Conservation (phyloP, 2,888 invertebrate genomes). For the Drosophila meridionalis region DNA sequence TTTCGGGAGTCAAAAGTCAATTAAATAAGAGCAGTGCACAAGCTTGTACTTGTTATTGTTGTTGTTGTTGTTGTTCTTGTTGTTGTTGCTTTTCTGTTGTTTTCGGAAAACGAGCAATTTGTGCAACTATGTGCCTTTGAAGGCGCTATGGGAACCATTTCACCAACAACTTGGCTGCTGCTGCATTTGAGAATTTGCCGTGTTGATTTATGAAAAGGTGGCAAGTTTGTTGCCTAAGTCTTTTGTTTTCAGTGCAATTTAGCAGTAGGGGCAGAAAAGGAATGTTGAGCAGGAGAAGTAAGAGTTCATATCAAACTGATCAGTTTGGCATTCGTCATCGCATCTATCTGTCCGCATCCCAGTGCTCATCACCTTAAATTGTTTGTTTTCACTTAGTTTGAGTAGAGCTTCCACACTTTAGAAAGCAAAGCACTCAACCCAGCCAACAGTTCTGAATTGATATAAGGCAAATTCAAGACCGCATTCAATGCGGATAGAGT, state of each 20-base stretch:
- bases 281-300: not conserved
- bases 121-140: conserved; percentile 61
- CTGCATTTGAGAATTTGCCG: conserved; percentile 45
- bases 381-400: conserved; percentile 1
- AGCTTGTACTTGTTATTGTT: conserved; percentile 68
- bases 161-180: conserved; percentile 41
- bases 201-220: conserved; percentile 62
- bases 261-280: not conserved
- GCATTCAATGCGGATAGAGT: not conserved
- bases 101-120: conserved; percentile 73
- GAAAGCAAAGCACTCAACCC: not conserved
- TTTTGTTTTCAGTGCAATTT: conserved; percentile 33
- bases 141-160: conserved; percentile 75
- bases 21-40: conserved; percentile 83
- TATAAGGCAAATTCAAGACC: not conserved
- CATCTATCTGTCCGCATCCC: not conserved
- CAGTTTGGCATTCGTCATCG: not conserved
- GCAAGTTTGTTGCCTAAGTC: conserved; percentile 48
- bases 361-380: not conserved
- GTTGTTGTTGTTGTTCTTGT: conserved; percentile 30
- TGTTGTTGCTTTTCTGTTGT: conserved; percentile 29
- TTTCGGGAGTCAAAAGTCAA: conserved; percentile 83
- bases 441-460: not conserved
- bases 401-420: conserved; percentile 41
- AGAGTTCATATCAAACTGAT: not conserved